Evolutionary conservation across 2,888 invertebrate species (phyloP).

Genomic region (Polyommatus icarus): DNA sequence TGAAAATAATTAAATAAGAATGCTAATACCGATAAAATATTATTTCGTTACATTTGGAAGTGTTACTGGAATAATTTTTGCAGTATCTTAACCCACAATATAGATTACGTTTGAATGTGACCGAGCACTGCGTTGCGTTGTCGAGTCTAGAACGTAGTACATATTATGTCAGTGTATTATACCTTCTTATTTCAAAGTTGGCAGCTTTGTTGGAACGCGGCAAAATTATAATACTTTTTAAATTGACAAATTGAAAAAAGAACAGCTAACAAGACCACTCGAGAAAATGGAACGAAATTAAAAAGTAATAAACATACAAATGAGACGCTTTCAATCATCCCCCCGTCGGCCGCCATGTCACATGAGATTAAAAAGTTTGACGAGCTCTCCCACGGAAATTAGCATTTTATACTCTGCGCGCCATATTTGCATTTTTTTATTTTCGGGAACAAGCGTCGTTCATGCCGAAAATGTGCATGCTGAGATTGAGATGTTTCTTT

Average conservation of each 20-base stretch:
- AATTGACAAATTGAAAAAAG: slow-evolving; percentile 32
- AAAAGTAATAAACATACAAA: slow-evolving; percentile 80
- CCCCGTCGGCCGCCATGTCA: slow-evolving; percentile 67
- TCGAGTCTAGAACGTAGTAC: too few species aligned
- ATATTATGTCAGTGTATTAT: too few species aligned
- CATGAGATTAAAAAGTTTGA: slow-evolving; percentile 80
- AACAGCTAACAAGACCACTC: slow-evolving; percentile 51
- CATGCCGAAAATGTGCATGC: neutral
- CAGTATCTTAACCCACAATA: too few species aligned
- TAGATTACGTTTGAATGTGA: too few species aligned
- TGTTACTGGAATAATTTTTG: too few species aligned
- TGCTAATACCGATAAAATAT: too few species aligned
- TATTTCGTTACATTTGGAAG: too few species aligned
- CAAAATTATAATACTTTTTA: neutral
- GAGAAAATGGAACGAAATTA: slow-evolving; percentile 73
- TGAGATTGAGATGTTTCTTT: neutral
- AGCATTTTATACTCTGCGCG: slow-evolving; percentile 67
- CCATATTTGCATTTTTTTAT: slow-evolving; percentile 67
- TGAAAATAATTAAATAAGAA: too few species aligned
- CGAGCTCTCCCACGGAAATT: slow-evolving; percentile 77
- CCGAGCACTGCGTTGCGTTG: too few species aligned
- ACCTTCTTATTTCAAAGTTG: neutral
- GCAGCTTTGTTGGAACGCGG: neutral
- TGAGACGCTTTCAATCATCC: slow-evolving; percentile 78
- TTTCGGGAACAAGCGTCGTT: slow-evolving; percentile 25